A percentile compares a stretch with the other conserved stretches of the same genome.
These are phyloP conservation scores for Chymomyza caudatula DNA, from an alignment of 2,888 invertebrate species.

Conservation along the genomic window DNA sequence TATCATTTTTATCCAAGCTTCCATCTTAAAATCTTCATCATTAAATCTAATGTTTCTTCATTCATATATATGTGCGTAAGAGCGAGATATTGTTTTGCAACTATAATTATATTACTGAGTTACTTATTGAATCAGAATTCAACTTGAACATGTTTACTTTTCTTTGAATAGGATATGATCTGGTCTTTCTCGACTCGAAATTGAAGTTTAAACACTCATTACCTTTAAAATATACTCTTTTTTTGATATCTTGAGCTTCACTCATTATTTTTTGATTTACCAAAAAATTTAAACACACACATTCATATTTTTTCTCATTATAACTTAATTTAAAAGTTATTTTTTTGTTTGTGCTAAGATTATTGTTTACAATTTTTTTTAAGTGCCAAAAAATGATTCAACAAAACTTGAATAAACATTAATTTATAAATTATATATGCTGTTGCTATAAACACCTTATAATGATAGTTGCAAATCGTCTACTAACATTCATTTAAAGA, in stretches of 20 bases:
- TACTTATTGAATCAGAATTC: too few species aligned
- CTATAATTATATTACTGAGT: too few species aligned
- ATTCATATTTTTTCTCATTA: neutral
- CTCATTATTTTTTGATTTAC: neutral
- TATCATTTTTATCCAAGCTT: too few species aligned
- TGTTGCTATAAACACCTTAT: neutral
- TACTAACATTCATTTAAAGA: neutral
- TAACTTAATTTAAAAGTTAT: neutral
- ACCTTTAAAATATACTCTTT: neutral
- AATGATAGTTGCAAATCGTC: neutral
- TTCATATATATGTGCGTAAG: too few species aligned
- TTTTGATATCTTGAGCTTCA: neutral
- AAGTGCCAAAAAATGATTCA: neutral
- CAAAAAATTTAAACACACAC: neutral
- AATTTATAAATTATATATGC: neutral
- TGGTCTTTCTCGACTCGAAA: too few species aligned
- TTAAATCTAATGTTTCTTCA: too few species aligned
- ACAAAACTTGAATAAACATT: neutral
- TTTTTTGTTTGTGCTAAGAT: neutral
- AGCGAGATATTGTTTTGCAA: too few species aligned
- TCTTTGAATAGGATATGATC: too few species aligned
- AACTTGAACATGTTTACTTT: too few species aligned
- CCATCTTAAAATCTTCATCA: too few species aligned
- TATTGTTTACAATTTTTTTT: neutral
- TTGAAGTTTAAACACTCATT: too few species aligned